Evolutionary conservation across 1,140 invertebrate genomes (phyloP).

Genomic region (Monomorium pharaonis): DNA sequence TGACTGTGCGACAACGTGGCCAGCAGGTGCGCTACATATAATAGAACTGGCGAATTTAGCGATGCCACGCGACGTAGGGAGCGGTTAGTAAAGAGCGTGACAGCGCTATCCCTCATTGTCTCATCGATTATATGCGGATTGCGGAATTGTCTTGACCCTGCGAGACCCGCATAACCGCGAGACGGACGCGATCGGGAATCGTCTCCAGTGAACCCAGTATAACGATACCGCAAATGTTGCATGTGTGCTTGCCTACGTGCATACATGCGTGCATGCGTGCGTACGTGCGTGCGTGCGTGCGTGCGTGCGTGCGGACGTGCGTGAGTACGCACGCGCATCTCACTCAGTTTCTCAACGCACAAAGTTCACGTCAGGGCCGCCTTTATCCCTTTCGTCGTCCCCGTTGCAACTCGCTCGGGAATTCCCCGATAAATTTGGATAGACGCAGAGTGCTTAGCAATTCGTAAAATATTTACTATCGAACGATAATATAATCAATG

Average conservation of each 20-base stretch:
- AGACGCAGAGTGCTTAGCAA: background rate
- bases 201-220: background rate
- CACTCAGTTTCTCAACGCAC: background rate
- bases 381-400: background rate
- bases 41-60: background rate
- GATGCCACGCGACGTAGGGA: background rate
- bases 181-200: background rate
- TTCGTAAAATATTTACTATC: background rate
- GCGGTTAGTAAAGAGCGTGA: background rate
- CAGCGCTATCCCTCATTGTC: background rate
- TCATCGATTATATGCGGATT: slow-evolving; percentile 20
- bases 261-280: background rate
- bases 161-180: background rate
- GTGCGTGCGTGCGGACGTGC: background rate
- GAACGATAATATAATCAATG: background rate
- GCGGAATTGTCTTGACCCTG: background rate
- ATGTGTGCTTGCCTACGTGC: background rate
- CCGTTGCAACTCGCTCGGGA: background rate
- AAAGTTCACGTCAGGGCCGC: slow-evolving; percentile 6
- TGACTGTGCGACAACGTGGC: background rate
- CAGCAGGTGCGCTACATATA: background rate
- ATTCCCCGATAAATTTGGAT: background rate
- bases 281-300: background rate
- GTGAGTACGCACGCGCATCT: too few species aligned
- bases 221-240: slow-evolving; percentile 34